Evolutionary conservation across 2,888 invertebrate species (phyloP).

Genomic region (Metopia argyrocephala): DNA sequence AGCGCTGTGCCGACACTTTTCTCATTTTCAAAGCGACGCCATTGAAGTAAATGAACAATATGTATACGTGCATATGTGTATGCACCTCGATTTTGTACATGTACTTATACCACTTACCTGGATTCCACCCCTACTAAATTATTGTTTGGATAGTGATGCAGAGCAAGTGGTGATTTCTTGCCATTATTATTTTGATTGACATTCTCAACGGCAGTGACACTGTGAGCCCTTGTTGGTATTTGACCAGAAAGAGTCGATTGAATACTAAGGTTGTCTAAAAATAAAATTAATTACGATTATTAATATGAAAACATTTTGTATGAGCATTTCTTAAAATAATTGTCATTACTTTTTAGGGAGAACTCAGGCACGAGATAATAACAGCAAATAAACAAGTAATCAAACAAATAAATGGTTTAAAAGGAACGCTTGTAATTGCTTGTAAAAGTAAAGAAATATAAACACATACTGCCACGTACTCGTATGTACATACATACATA

Average conservation of each 20-base stretch:
- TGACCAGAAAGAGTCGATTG: slow-evolving; percentile 68
- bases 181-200: slow-evolving; percentile 64
- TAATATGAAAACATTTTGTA: background rate
- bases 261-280: slow-evolving; percentile 70
- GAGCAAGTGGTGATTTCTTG: slow-evolving; percentile 53
- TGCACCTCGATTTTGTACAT: too few relatives aligned
- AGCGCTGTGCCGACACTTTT: too few relatives aligned
- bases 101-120: slow-evolving; percentile 71
- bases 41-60: too few relatives aligned
- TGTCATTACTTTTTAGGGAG: too few relatives aligned
- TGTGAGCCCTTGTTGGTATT: slow-evolving; percentile 55
- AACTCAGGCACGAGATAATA: too few relatives aligned
- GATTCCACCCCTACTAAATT: slow-evolving; percentile 76
- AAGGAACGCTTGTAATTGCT: background rate
- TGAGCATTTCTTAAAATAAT: background rate
- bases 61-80: background rate
- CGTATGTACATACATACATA: background rate
- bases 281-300: slow-evolving; percentile 60
- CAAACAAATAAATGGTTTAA: background rate
- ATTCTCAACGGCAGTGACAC: slow-evolving; percentile 65
- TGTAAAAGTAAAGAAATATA: too few relatives aligned
- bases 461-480: background rate
- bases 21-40: too few relatives aligned
- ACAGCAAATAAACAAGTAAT: background rate
- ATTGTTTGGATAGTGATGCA: slow-evolving; percentile 69